Evolutionary conservation across 2,113 vertebrate species (phyloP), one percentile per base, ranked within the genome.

Genomic region (Deroptyus accipitrinus): DNA sequence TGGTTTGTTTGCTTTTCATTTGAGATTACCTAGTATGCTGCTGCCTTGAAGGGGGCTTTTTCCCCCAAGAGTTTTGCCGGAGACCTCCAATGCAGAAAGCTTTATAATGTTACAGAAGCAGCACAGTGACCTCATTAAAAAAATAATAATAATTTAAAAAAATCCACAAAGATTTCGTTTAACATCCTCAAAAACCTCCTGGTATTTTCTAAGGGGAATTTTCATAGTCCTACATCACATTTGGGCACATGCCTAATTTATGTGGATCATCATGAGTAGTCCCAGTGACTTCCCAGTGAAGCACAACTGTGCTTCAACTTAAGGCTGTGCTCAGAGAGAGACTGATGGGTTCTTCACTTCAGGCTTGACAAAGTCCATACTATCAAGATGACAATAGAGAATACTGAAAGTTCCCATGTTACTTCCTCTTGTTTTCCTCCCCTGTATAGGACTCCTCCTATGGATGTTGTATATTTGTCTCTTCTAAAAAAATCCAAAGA

Each of bases 141-240:
- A 78, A 46, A 20, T 18, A 70, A 72, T 22, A 9, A 11, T 31
- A 37, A 49, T 57, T 22, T 9, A 33, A 61, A 41, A 51, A 31
- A 23, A 37, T 19, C 62, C 16, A 9, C 10, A 27, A 93, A 52
- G 11, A 70, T 74, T 95, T 90, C 24, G 62, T 33, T 88, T 90
- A 93, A 90, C 24, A 3, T 81, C 48, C 62, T 84, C 24, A 35
- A 78, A 72, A 77, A 62, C n/a, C 41, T 92, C 39, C 35, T 90
- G 63, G 25, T 77, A 72, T 88, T 94, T 94, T 92, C 24, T 52
- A 93, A 92, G 88, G 84, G 55, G 55, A 68, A 49, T 90, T 88
- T 93, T 93, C 76, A 24, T 75, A 83, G 69, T 78, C 48, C 48
- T 2, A 2, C 28, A 57, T 57, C 0, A 0, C 51, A 75, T 93